These are phyloP conservation scores for Alca torda DNA, from an alignment of 2,797 vertebrate species.

Conservation along the genomic window DNA sequence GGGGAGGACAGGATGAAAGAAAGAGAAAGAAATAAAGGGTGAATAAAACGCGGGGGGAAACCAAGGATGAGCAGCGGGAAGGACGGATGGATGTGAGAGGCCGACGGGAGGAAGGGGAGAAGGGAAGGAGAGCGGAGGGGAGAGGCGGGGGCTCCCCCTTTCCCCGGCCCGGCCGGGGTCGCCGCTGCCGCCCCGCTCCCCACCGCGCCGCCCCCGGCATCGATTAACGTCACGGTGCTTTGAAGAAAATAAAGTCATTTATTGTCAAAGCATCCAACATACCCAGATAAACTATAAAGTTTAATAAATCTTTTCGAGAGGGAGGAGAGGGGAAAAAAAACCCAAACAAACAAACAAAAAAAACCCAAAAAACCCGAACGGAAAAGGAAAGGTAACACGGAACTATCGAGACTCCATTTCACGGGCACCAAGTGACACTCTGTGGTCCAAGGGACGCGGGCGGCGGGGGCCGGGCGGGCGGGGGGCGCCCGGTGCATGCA, in stretches of 20 bases:
- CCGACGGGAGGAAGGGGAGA: neutral
- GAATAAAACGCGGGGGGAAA: neutral
- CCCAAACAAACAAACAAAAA: too few species aligned
- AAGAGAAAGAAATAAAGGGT: neutral
- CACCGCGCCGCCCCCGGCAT: neutral
- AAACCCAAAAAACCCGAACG: neutral
- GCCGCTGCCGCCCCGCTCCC: neutral
- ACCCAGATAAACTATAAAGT: conserved; percentile 98
- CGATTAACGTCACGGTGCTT: conserved; percentile 71
- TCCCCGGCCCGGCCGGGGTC: neutral
- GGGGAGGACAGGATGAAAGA: neutral
- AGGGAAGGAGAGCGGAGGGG: too few species aligned
- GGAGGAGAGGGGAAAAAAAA: conserved; percentile 67
- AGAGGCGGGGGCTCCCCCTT: too few species aligned
- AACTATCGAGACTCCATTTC: conserved; percentile 86
- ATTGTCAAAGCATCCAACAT: conserved; percentile 99
- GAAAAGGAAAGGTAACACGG: conserved; percentile 85
- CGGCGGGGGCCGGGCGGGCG: neutral
- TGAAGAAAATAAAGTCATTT: conserved; percentile 99
- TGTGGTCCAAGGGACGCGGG: conserved; percentile 86
- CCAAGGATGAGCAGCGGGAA: neutral
- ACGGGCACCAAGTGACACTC: conserved; percentile 98
- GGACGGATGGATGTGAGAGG: neutral
- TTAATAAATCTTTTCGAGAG: conserved; percentile 87
- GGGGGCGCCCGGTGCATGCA: conserved; percentile 85